phyloP scores from a whole-genome alignment of 2,888 invertebrate species.

The Metallyticus violacea region DNA sequence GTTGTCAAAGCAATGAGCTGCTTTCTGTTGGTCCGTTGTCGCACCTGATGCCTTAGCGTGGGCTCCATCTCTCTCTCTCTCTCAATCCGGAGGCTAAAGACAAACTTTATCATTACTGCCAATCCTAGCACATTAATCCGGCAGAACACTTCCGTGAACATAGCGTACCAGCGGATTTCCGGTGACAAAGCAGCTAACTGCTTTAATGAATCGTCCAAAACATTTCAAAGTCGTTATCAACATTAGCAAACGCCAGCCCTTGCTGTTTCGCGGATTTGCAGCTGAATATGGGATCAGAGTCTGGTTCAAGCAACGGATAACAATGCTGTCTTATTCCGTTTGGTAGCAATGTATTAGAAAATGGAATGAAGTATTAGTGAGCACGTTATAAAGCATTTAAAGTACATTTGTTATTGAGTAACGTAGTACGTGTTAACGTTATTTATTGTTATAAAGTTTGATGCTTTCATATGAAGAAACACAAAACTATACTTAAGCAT shows the following conservation, averaged over 20 bases:
- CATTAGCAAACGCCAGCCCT: not conserved
- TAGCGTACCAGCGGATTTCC: not conserved
- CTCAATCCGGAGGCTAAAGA: not conserved
- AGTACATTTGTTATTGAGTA: too few relatives aligned
- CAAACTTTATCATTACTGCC: not conserved
- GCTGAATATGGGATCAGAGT: not conserved
- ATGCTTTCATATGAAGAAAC: too few relatives aligned
- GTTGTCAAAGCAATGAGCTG: not conserved
- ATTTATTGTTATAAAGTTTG: too few relatives aligned
- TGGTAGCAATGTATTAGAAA: too few relatives aligned
- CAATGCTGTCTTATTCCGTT: too few relatives aligned
- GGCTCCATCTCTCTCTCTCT: too few relatives aligned
- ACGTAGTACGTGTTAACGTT: too few relatives aligned
- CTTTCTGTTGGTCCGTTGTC: not conserved
- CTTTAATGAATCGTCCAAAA: not conserved
- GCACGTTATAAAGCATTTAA: too few relatives aligned
- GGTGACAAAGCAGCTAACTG: not conserved
- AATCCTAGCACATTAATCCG: not conserved
- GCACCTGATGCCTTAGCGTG: not conserved
- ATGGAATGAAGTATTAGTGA: too few relatives aligned
- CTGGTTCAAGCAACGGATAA: not conserved
- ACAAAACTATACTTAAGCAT: too few relatives aligned
- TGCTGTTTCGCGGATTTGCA: not conserved
- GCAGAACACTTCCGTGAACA: not conserved
- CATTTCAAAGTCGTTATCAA: not conserved